Evolutionary conservation across 2,113 vertebrate species (phyloP).

Genomic region (Polypterus senegalus): DNA sequence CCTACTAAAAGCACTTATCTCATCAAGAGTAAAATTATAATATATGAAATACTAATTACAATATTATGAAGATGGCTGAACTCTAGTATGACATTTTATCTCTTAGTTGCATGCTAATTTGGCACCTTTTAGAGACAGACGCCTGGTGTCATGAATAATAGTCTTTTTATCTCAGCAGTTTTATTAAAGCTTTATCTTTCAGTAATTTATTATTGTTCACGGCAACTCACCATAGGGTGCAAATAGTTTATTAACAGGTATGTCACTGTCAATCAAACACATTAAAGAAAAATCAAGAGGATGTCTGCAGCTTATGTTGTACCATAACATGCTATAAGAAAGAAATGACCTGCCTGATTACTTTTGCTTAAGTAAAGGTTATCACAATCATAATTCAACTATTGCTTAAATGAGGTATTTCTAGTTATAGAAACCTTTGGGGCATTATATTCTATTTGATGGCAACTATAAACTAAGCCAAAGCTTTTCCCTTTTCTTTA

Average conservation of each 20-base stretch:
- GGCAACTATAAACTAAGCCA: too few relatives aligned
- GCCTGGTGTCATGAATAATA: slow-evolving; percentile 20
- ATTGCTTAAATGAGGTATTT: too few relatives aligned
- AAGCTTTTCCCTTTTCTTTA: too few relatives aligned
- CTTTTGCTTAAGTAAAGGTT: too few relatives aligned
- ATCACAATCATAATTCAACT: too few relatives aligned
- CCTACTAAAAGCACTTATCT: slow-evolving; percentile 62
- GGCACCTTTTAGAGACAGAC: slow-evolving; percentile 33
- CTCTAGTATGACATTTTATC: slow-evolving; percentile 54
- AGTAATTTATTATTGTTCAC: slow-evolving; percentile 4
- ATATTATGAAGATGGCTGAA: slow-evolving; percentile 62
- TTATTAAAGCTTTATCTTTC: slow-evolving; percentile 11
- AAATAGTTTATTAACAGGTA: slow-evolving; percentile 12
- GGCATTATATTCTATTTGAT: too few relatives aligned
- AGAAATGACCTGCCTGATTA: too few relatives aligned
- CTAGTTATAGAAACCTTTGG: too few relatives aligned
- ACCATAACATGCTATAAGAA: too few relatives aligned
- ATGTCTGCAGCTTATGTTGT: too few relatives aligned
- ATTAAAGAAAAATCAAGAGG: too few relatives aligned
- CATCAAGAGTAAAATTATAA: slow-evolving; percentile 61
- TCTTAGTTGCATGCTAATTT: slow-evolving; percentile 54
- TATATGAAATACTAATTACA: slow-evolving; percentile 68
- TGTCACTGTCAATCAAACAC: neutral
- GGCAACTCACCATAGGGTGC: slow-evolving; percentile 1
- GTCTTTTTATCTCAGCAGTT: slow-evolving; percentile 2